Base-by-base conservation (phyloP, 2,888 invertebrate genomes). In the Caenorhabditis sulstoni region DNA sequence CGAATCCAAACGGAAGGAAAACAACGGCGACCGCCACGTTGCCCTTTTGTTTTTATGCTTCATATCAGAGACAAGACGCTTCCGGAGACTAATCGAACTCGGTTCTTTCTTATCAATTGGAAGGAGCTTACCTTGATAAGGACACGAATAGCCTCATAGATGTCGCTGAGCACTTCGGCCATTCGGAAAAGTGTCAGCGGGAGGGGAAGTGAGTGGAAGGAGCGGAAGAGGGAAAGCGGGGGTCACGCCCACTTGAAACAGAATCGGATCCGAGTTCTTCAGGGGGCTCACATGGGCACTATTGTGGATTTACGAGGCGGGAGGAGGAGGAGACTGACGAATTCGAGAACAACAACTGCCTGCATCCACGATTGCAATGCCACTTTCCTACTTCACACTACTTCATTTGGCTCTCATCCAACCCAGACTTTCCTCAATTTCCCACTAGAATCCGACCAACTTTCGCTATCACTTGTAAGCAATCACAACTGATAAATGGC, bases 241-340 rank as follows among this genome's bases (percentile, higher is more conserved):
- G 39, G 61, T n/a, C 75, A 53, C 62, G 66, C 62, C 75, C 61
- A 67, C 49, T 67, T 50, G 61, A 75, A 66, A 61, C 53, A 65
- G 59, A 74, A 66, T 37, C 49, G 53, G 20, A 35, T 58, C 44
- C 41, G 37, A 39, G 37, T 53, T 29, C 44, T 41, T 12, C 8
- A 22, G 55, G 62, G 71, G 71, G 71, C 71, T 71, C 71, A 71
- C 71, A 71, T 71, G 71, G 71, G 45, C 12, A 64, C 62, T 57
- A 64, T 71, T 71, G 61, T 61, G 62, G 49, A 37, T 71, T 71
- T 71, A 71, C 62, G 71, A 71, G 47, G 2, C 59, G 44, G 11
- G 16, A 16, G 22, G 22, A 47, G 53, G n/a, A n/a, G n/a, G 11
- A 14, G 35, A 39, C n/a, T n/a, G 52, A 16, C 0, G 37, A 50